Evolutionary conservation across 1,140 invertebrate species (phyloP).

Genomic region (Ephestia elutella): DNA sequence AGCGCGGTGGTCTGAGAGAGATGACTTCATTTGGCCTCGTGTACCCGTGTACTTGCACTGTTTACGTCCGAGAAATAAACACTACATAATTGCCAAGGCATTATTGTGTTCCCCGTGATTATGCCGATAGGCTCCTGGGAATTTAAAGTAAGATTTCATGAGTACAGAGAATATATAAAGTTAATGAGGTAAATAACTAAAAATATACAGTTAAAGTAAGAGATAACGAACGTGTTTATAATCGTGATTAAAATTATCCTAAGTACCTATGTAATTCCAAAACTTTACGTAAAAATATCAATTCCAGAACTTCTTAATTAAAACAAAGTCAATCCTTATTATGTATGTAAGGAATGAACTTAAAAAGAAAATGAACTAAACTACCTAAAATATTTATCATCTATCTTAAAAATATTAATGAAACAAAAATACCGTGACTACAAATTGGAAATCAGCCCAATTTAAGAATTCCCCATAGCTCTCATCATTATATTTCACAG

Average conservation of each 20-base stretch:
- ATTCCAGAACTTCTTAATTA: no score
- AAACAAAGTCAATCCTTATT: no score
- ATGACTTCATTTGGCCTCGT: slow-evolving; percentile 19
- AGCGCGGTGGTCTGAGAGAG: slow-evolving; percentile 34
- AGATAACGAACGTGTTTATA: no score
- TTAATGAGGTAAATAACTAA: no score
- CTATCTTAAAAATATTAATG: neutral
- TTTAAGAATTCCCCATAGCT: slow-evolving; percentile 21
- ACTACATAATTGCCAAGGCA: slow-evolving; percentile 5
- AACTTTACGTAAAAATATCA: no score
- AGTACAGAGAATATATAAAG: no score
- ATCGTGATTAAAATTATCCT: no score
- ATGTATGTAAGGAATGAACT: no score
- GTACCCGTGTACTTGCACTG: neutral
- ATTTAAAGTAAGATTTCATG: neutral
- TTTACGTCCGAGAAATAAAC: slow-evolving; percentile 9
- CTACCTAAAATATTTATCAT: no score
- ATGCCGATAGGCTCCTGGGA: neutral
- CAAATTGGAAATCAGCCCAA: slow-evolving; percentile 16
- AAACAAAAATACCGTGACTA: slow-evolving; percentile 17
- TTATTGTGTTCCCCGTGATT: neutral
- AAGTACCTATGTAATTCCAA: no score
- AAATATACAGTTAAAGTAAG: no score
- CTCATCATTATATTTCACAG: slow-evolving; percentile 24
- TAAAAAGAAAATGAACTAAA: no score